Percentiles rank a stretch among this genome's conserved stretches.
Conservation (phyloP, 2,888 invertebrate genomes). For the Drosophila kanekoi region DNA sequence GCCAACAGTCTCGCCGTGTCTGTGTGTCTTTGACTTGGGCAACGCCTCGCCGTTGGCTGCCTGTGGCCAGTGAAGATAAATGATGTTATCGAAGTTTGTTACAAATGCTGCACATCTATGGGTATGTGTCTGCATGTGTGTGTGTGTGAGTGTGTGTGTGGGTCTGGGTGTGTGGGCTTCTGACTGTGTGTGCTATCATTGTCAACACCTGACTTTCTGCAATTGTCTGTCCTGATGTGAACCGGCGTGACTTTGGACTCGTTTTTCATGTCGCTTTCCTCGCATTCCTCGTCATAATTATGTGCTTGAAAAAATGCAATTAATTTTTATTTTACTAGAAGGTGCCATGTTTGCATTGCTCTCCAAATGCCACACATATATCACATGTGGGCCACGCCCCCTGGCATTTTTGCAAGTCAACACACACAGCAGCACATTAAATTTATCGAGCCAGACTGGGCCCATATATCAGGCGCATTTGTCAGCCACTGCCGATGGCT, state of each 20-base stretch:
- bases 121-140: constrained; percentile 6
- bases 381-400: constrained; percentile 49
- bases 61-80: constrained; percentile 64
- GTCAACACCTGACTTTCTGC: constrained; percentile 58
- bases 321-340: constrained; percentile 69
- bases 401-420: constrained; percentile 64
- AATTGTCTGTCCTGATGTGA: constrained; percentile 50
- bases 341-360: constrained; percentile 74
- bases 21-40: constrained; percentile 33
- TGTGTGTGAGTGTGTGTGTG: constrained; percentile 8
- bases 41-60: constrained; percentile 32
- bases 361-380: constrained; percentile 67
- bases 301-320: constrained; percentile 59
- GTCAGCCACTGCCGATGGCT: constrained; percentile 59
- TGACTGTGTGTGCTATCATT: constrained; percentile 30
- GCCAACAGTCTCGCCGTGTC: constrained; percentile 8
- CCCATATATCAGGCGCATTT: constrained; percentile 72
- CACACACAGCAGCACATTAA: constrained; percentile 34
- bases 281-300: constrained; percentile 64
- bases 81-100: constrained; percentile 65
- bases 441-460: constrained; percentile 72
- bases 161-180: neutral
- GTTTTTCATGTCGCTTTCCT: constrained; percentile 14
- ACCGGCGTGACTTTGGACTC: constrained; percentile 44
- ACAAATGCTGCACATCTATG: constrained; percentile 16